phyloP scores from a whole-genome alignment of 2,888 invertebrate genomes.

The Myathropa florea region DNA sequence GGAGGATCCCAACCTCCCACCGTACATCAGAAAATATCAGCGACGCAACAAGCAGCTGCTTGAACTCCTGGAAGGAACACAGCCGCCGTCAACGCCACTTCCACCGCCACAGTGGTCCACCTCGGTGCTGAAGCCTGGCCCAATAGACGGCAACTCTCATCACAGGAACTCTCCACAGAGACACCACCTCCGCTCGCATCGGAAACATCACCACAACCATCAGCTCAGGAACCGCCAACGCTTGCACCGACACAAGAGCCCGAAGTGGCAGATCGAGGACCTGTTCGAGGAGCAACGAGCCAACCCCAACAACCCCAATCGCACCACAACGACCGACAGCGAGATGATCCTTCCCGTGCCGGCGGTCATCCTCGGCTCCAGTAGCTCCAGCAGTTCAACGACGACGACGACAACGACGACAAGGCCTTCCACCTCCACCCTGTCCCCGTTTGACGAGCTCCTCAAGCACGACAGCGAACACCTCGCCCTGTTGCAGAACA shows the following conservation, averaged over 20 bases:
- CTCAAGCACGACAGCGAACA: constrained; percentile 60
- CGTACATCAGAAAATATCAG: constrained; percentile 79
- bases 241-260: constrained; percentile 70
- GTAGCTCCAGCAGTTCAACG: constrained; percentile 9
- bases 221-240: constrained; percentile 49
- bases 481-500: constrained; percentile 70
- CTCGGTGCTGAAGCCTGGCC: constrained; percentile 75
- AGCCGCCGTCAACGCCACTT: constrained; percentile 74
- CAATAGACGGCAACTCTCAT: constrained; percentile 70
- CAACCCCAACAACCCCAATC: constrained; percentile 68
- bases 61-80: constrained; percentile 78
- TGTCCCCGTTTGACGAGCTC: constrained; percentile 50
- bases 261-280: constrained; percentile 74
- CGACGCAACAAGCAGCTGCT: constrained; percentile 79
- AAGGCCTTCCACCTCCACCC: constrained; percentile 24
- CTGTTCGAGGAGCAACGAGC: constrained; percentile 76
- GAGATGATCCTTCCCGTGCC: constrained; percentile 30
- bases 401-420: background rate
- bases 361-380: constrained; percentile 18
- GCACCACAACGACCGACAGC: constrained; percentile 41
- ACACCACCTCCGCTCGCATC: constrained; percentile 38
- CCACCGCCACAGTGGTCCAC: constrained; percentile 72
- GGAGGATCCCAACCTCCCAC: constrained; percentile 77
- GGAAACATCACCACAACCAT: constrained; percentile 56
- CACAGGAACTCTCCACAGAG: background rate